Percentiles rank a stretch among this genome's conserved stretches.
Evolutionary conservation across 2,113 vertebrate genomes (phyloP).

Genomic region (Meleagris gallopavo): DNA sequence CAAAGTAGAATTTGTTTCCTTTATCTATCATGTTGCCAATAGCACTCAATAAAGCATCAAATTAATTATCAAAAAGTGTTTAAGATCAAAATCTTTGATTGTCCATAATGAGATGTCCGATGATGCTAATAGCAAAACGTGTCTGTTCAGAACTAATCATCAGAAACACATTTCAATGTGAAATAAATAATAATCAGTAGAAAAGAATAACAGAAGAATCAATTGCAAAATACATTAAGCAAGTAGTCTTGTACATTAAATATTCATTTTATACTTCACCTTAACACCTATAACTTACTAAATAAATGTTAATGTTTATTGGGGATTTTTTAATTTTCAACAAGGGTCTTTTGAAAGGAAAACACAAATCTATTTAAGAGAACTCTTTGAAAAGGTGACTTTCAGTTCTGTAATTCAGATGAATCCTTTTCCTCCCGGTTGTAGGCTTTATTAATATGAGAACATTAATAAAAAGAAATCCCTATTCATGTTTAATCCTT

Average conservation of each 20-base stretch:
- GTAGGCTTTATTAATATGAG: not conserved
- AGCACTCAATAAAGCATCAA: conserved; percentile 22
- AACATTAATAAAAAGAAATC: not conserved
- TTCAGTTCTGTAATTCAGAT: not conserved
- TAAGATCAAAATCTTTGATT: conserved; percentile 55
- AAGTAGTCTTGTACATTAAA: not conserved
- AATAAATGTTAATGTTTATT: not conserved
- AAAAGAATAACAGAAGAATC: conserved; percentile 47
- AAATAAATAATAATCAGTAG: conserved; percentile 73
- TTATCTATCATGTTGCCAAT: not conserved
- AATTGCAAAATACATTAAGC: not conserved
- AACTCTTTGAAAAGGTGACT: not conserved
- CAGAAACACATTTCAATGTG: conserved; percentile 73
- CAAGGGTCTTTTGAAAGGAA: not conserved
- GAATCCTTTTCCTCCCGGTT: not conserved
- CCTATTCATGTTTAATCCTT: not conserved
- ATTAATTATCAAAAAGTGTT: conserved; percentile 46
- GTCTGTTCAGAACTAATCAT: conserved; percentile 72
- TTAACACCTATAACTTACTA: not conserved
- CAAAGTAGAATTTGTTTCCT: not conserved
- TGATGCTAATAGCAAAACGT: conserved; percentile 73
- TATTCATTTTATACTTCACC: not conserved
- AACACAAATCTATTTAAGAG: not conserved
- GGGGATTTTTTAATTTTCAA: not conserved
- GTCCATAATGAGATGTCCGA: conserved; percentile 65